Base-by-base conservation (phyloP, 2,797 vertebrate species). In the Myotis planiceps region DNA sequence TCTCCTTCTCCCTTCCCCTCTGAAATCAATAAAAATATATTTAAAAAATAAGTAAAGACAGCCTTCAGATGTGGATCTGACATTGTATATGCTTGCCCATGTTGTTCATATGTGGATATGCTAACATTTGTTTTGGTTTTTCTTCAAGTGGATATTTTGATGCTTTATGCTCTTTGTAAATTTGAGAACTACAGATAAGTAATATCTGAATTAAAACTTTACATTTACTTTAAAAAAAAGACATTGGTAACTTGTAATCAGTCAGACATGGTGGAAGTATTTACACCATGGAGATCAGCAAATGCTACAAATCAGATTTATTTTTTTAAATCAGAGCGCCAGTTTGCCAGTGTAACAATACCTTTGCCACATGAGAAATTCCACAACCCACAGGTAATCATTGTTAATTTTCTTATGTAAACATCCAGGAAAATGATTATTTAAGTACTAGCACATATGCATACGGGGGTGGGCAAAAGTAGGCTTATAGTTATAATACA, bases 381-480 rank as follows among this genome's bases (percentile, higher is more conserved):
- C 25, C 21, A 65, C 69, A 82, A 16, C 78, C 45, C 39, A 66
- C 18, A 42, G n/a, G 32, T 45, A 65, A 58, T 63, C 37, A 49
- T n/a, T 90, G 23, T 79, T 45, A 79, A 49, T 68, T 87, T 95
- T 68, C 15, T 78, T 63, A 82, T 37, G 32, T 71, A 90, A 93
- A 83, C 19, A 25, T 60, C n/a, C 2, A 75, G 49, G 32, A 88
- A 90, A 87, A 72, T 14, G 25, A 82, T n/a, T 81, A 51, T 81
- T 69, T 14, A 39, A 51, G 15, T 58, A n/a, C 9, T 49, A 69
- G 19, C 1, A 34, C 23, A 65, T 49, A 21, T 84, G 23, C n/a
- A n/a, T 55, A 25, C 19, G 69, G 60, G 75, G 39, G 39, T 32
- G 49, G 63, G n/a, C 16, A 32, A 65, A 9, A 32, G 60, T 32